Evolutionary conservation across 2,797 vertebrate genomes (phyloP), one percentile per base, ranked within the genome.

Genomic region (Tarsius wallacei): DNA sequence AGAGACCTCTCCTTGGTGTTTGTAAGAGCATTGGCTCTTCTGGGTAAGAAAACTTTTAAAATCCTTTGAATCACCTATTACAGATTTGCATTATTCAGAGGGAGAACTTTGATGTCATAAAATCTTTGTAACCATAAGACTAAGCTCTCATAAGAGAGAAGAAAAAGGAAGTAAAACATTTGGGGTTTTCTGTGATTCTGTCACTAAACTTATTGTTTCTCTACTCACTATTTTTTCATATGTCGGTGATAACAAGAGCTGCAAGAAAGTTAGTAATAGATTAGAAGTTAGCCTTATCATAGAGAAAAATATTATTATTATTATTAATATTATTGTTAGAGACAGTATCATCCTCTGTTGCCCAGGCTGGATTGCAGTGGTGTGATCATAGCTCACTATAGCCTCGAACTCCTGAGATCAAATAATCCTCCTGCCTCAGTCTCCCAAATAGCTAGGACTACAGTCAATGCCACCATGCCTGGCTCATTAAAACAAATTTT

Each of bases 1-100:
- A 99, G 98, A 98, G 99, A 91, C 99, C 99, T 84, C 99, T 99
- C 93, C 99, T 99, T 90, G 99, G 99, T 87, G 99, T 99, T 96
- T 99, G 99, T 99, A 99, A 99, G 99, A 99, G 99, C 98, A 99
- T 99, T 36, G 99, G 99, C 95, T 99, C 99, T 93, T 99, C 99
- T 73, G 99, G 99, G 99, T 99, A 99, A 99, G 99, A 49, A 66
- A 57, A 28, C 42, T 17, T 22, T 28, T 21, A 93, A 57, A 87
- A 1, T 17, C 51, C 24, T 95, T 93, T 96, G 71, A 82, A 53
- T 13, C 36, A n/a, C 36, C 64, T 59, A 17, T 90, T 94, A 86
- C 55, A 96, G n/a, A 51, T 94, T 87, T 87, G 10, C 76, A 8
- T 76, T 93, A 80, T 93, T 94, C 31, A 83, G 53, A 93, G 16